phyloP scores from a whole-genome alignment of 2,888 invertebrate species.

The Physocephala rufipes region DNA sequence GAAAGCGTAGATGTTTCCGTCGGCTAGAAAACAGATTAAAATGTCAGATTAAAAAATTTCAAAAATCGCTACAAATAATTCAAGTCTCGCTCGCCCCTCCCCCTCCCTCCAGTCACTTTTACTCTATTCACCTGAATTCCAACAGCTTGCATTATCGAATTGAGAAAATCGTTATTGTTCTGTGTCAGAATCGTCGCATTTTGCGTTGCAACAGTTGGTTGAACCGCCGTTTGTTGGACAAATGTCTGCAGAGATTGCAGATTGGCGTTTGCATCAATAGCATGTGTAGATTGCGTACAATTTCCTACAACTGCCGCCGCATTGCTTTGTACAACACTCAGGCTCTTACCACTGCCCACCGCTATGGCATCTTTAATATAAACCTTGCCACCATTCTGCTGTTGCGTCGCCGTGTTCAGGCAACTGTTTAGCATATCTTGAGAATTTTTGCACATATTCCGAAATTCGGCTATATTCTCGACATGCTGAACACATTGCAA shows the following conservation, averaged over 20 bases:
- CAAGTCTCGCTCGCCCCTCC: too few relatives aligned
- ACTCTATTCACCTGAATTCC: slow-evolving; percentile 64
- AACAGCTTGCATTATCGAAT: slow-evolving; percentile 64
- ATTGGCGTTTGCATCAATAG: slow-evolving; percentile 24
- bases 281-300: neutral
- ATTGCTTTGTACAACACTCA: slow-evolving; percentile 49
- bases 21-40: slow-evolving; percentile 27
- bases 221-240: slow-evolving; percentile 35
- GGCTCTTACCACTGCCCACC: slow-evolving; percentile 53
- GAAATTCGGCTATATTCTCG: slow-evolving; percentile 72
- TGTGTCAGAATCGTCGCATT: slow-evolving; percentile 42
- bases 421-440: slow-evolving; percentile 76
- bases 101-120: too few relatives aligned
- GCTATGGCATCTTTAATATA: slow-evolving; percentile 69
- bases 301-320: neutral
- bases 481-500: slow-evolving; percentile 72
- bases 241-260: slow-evolving; percentile 11
- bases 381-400: slow-evolving; percentile 72
- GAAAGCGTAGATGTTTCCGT: slow-evolving; percentile 37
- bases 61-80: too few relatives aligned
- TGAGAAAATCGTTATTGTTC: slow-evolving; percentile 59
- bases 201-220: slow-evolving; percentile 38
- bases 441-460: slow-evolving; percentile 73
- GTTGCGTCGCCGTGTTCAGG: slow-evolving; percentile 71
- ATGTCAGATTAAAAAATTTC: too few relatives aligned